A percentile compares a stretch with the other conserved stretches of the same genome.
Evolutionary conservation across 2,113 vertebrate genomes (phyloP).

Genomic region (Neotoma lepida): DNA sequence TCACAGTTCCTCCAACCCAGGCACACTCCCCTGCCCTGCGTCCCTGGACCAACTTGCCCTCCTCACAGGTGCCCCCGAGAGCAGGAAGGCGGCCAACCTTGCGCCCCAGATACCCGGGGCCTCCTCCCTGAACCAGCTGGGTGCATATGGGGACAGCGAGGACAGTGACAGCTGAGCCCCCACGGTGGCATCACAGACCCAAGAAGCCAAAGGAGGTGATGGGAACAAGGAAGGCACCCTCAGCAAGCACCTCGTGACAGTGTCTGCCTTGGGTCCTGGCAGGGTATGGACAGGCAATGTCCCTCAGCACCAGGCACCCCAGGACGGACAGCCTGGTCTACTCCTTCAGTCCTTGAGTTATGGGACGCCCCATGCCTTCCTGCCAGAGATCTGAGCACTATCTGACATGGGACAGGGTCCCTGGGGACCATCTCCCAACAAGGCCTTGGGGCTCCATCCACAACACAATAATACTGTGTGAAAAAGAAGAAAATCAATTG

Average conservation of each 20-base stretch:
- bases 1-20: background rate
- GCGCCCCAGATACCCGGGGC: accelerated
- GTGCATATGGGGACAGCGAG: conserved; percentile 84
- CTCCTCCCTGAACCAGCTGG: conserved; percentile 85
- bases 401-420: background rate
- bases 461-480: background rate
- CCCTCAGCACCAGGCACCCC: background rate
- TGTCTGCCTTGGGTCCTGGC: background rate
- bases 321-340: background rate
- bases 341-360: background rate
- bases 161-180: conserved; percentile 68
- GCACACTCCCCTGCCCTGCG: background rate
- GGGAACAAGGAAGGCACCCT: background rate
- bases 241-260: background rate
- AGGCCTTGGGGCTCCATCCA: background rate
- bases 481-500: background rate
- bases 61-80: background rate
- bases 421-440: background rate
- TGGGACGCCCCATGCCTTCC: background rate
- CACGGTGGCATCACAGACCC: background rate
- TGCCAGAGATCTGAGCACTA: background rate
- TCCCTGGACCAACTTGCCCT: background rate
- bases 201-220: background rate
- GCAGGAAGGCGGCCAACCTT: accelerated
- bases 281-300: background rate